Evolutionary conservation across 2,797 vertebrate species (phyloP), one percentile per base, ranked within the genome.

Genomic region (Neomorphus geoffroyi): DNA sequence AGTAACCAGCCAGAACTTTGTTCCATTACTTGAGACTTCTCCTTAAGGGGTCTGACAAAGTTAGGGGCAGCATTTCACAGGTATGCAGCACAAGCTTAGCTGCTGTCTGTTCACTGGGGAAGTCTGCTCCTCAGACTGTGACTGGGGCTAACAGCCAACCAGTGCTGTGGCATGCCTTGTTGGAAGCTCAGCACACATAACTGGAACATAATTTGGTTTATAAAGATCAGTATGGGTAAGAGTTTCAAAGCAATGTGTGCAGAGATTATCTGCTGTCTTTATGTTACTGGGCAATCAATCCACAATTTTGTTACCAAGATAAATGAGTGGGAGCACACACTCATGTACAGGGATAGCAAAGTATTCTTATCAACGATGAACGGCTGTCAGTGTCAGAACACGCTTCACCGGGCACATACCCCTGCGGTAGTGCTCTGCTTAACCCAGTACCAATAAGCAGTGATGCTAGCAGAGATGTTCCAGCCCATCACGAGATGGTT

Each of bases 351-450:
- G 45, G 33, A 91, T 13, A 73, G 23, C 22, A 45, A 73, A 85
- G 37, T 13, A 65, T 6, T 69, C 32, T 46, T 72, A 83, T 30
- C 30, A 57, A 0, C 30, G 57, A n/a, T 0, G 9, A 57, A 46
- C 0, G 1, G 48, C 66, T 39, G 48, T 15, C 67, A 67, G 80
- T 1, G 15, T 19, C 3, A 12, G 62, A 58, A 46, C 70, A 53
- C 3, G 2, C 50, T 65, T 50, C 18, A 11, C 81, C 30, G 53
- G 46, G 65, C 39, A 4, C 46, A 21, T 50, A 79, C 51, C 58
- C 81, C 75, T 1, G 0, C 1, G 0, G 3, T 2, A 80, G 53
- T 0, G 0, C 62, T 33, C 82, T 28, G 54, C 74, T 56, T 65
- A 33, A 90, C 75, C 2, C 1, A 27, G 79, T 71, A 71, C 61